A percentile compares a stretch with the other conserved stretches of the same genome.
These are phyloP conservation scores for Lumbricus terrestris DNA, from an alignment of 2,888 invertebrate species.

Conservation along the genomic window DNA sequence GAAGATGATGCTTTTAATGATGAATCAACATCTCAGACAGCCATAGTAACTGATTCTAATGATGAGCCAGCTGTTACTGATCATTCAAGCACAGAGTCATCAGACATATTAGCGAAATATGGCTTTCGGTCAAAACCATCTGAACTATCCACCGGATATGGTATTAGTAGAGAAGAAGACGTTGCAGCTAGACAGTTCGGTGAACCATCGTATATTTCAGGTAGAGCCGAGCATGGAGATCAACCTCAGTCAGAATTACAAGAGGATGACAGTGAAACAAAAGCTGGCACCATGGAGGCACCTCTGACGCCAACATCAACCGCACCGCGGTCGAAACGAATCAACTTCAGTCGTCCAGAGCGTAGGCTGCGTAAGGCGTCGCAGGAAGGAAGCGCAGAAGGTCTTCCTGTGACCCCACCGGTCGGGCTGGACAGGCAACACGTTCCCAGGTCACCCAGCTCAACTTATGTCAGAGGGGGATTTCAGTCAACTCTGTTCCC, in stretches of 20 bases:
- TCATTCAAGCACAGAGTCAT: neutral
- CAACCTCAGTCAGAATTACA: neutral
- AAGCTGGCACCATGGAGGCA: neutral
- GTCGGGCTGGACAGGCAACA: neutral
- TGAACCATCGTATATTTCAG: neutral
- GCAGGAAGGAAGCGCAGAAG: neutral
- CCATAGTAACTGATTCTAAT: neutral
- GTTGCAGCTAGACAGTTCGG: neutral
- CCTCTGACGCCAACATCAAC: neutral
- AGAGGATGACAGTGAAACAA: neutral
- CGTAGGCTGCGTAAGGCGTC: neutral
- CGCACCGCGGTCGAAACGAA: neutral
- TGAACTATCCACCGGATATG: neutral
- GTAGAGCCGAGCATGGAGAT: neutral
- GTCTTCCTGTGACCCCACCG: neutral
- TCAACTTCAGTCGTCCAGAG: constrained; percentile 3
- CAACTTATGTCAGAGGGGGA: neutral
- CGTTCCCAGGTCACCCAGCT: neutral
- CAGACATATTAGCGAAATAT: constrained; percentile 5
- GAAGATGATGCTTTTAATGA: neutral
- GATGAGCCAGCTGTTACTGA: neutral
- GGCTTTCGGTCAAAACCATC: neutral
- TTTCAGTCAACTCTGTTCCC: neutral
- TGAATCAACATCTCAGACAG: neutral
- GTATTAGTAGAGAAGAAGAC: neutral